Evolutionary conservation across 2,113 vertebrate species (phyloP), one percentile per base, ranked within the genome.

Genomic region (Lampris megalopsis): DNA sequence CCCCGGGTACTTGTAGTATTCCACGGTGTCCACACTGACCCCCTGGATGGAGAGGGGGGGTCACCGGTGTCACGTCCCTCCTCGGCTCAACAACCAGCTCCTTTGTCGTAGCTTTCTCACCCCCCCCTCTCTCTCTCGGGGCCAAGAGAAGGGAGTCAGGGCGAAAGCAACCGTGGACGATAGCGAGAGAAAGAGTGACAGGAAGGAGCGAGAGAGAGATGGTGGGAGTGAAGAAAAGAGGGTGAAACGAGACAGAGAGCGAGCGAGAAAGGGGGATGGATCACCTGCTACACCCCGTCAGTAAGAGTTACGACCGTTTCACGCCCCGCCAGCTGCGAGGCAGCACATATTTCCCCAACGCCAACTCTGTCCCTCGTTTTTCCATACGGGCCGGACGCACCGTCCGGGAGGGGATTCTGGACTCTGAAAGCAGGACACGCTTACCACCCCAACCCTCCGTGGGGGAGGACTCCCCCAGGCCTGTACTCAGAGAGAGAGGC

Each of bases 371-470:
- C 60, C 11, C 48, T 45, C 47, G 73, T 84, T 81, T 49, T 57
- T 81, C 74, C 67, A 2, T 70, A 63, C 77, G 71, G 61, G 64
- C 80, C 37, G 79, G 53, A 70, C 50, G 50, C 1, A 2, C 64
- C 6, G 69, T 82, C 81, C 71, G 61, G 35, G 71, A 72, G 74
- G 87, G 85, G 83, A 81, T 89, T 67, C 83, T 86, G 24, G 3
- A 43, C 63, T 37, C 6, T 75, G 56, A 85, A 60, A 76, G 59
- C 79, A 36, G 53, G 49, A 43, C 60, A 41, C 54, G 52, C 41
- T 71, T 61, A 49, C 72, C 63, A 57, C 73, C 67, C 74, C 74
- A 50, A n/a, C 11, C 38, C 60, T 79, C 61, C 53, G 74, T 74
- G 53, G 68, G 13, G 42, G 58, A 62, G 48, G 47, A 47, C 59